Percentiles rank a stretch among this genome's conserved stretches.
Conservation (phyloP, 2,113 vertebrate species). For the Amazona guildingii region DNA sequence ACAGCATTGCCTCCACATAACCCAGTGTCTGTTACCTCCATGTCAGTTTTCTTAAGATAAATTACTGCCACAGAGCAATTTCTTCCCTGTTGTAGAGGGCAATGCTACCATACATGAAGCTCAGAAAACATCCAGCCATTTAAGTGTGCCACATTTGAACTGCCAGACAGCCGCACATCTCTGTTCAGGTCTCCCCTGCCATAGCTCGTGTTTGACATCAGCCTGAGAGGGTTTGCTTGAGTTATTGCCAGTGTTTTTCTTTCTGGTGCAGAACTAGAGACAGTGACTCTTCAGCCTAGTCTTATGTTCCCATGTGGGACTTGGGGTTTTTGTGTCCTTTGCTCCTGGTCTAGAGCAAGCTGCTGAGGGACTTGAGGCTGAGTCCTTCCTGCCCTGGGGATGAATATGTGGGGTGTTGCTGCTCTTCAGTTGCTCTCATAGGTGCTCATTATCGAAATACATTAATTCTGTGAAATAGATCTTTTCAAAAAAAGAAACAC, state of each 20-base stretch:
- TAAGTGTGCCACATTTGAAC: accelerated
- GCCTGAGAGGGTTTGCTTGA: not conserved
- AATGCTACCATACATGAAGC: accelerated
- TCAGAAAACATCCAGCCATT: not conserved
- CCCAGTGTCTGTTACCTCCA: accelerated
- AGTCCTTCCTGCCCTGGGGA: not conserved
- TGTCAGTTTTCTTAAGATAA: not conserved
- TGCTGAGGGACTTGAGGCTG: not conserved
- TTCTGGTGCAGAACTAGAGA: not conserved
- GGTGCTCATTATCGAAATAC: not conserved
- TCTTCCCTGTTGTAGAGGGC: not conserved
- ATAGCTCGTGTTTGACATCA: not conserved
- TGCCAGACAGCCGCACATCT: not conserved
- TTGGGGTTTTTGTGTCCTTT: not conserved
- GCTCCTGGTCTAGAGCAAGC: not conserved
- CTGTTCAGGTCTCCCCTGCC: not conserved
- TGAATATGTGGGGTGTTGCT: not conserved
- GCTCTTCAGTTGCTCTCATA: not conserved
- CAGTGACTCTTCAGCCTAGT: not conserved
- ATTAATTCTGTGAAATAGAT: not conserved
- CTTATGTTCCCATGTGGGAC: not conserved
- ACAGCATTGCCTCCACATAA: not conserved
- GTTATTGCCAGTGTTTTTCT: not conserved
- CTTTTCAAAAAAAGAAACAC: not conserved
- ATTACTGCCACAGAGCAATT: not conserved